Evolutionary conservation across 2,113 vertebrate species (phyloP).

Genomic region (Dasyornis broadbenti): DNA sequence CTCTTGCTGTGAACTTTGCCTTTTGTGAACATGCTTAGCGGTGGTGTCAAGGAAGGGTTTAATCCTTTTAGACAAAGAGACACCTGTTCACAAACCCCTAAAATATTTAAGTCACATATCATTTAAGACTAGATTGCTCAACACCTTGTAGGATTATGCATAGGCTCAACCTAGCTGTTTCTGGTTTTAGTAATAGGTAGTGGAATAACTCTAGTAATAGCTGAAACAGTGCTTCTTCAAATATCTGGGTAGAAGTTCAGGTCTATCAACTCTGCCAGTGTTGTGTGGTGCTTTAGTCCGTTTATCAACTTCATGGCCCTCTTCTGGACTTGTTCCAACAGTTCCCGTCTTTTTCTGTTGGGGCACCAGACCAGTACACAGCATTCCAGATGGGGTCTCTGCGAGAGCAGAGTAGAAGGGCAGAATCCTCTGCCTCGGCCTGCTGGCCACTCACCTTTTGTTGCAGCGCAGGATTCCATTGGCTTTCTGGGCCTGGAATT

Average conservation of each 20-base stretch:
- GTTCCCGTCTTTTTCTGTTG: neutral
- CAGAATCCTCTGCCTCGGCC: neutral
- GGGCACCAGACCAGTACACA: neutral
- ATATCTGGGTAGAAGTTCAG: neutral
- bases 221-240: neutral
- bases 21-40: neutral
- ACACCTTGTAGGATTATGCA: neutral
- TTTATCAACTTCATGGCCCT: neutral
- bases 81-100: neutral
- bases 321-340: neutral
- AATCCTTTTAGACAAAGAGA: neutral
- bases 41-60: neutral
- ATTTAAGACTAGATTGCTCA: neutral
- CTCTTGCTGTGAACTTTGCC: neutral
- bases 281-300: neutral
- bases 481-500: neutral
- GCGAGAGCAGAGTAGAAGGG: neutral
- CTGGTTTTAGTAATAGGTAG: neutral
- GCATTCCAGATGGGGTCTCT: neutral
- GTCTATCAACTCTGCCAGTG: neutral
- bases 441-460: neutral
- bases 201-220: accelerated
- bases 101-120: neutral
- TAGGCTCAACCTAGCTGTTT: neutral
- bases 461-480: neutral